Conservation (phyloP, 2,797 vertebrate species). For the Staurois parvus region DNA sequence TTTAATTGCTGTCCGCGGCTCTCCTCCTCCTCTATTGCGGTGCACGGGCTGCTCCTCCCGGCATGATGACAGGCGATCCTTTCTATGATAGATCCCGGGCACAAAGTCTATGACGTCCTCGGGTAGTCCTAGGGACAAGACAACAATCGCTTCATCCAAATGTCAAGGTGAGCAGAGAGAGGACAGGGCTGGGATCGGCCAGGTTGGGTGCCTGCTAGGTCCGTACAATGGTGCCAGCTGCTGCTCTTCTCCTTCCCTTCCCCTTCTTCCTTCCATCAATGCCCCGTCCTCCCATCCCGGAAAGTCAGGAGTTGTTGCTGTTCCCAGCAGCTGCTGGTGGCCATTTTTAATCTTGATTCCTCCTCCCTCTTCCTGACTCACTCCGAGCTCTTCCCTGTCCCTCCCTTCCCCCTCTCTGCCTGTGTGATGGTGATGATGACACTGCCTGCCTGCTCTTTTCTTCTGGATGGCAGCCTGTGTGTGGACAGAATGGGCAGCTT, state of each 20-base stretch:
- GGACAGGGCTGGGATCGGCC: background rate
- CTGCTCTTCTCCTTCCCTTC: constrained; percentile 11
- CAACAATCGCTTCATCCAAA: constrained; percentile 26
- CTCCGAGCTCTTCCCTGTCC: constrained; percentile 69
- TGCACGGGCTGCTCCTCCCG: background rate
- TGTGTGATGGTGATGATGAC: constrained; percentile 19
- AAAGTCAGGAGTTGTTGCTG: constrained; percentile 61
- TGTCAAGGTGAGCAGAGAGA: constrained; percentile 41
- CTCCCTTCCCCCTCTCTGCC: constrained; percentile 35
- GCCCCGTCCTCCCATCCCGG: constrained; percentile 64
- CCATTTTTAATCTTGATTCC: constrained; percentile 73
- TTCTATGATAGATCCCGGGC: constrained; percentile 10
- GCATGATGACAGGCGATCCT: constrained; percentile 12
- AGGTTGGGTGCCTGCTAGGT: background rate
- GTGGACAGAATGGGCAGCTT: constrained; percentile 14
- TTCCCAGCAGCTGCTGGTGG: constrained; percentile 70
- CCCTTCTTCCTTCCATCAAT: constrained; percentile 68
- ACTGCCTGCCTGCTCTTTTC: constrained; percentile 21
- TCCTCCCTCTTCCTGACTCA: constrained; percentile 66
- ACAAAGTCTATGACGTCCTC: no score
- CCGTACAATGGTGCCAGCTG: constrained; percentile 18
- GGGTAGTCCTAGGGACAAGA: background rate
- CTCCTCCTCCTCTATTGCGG: constrained; percentile 40
- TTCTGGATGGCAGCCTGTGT: background rate
- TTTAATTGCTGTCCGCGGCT: background rate